These are phyloP conservation scores for Hydrozoanthus gracilis DNA, from an alignment of 92 coral and sea anemone species.

Conservation along the genomic window DNA sequence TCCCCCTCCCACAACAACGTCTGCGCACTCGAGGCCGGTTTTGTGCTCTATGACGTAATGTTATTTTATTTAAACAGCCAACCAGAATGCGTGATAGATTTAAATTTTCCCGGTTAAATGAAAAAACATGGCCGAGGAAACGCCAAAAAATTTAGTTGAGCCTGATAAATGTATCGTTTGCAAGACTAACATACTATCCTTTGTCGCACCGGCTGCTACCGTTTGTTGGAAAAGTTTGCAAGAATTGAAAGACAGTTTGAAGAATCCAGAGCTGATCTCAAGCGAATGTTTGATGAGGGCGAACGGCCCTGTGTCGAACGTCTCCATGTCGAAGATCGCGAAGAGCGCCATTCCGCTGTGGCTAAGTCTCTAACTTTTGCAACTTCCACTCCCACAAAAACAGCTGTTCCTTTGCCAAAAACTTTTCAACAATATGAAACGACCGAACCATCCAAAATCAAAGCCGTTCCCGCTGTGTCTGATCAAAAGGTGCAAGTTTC, in stretches of 20 bases:
- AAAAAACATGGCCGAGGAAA: neutral
- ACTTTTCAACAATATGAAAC: neutral
- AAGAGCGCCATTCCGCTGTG: conserved; percentile 26
- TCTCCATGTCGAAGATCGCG: neutral
- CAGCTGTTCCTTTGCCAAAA: conserved; percentile 8
- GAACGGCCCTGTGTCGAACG: conserved; percentile 35
- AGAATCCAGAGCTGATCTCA: conserved; percentile 24
- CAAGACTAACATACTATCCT: neutral
- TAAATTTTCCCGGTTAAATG: neutral
- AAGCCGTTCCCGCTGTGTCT: conserved; percentile 1
- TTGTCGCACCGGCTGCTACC: conserved; percentile 38
- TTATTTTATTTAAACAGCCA: no score
- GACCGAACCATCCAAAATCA: conserved; percentile 9
- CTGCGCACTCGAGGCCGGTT: neutral
- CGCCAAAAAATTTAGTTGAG: neutral
- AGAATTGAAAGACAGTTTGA: conserved; percentile 38
- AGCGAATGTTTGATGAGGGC: conserved; percentile 27
- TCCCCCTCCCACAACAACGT: neutral
- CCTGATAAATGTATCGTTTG: neutral
- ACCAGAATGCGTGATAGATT: no score
- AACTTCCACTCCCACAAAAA: conserved; percentile 39
- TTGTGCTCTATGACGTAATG: neutral
- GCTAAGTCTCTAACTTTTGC: conserved; percentile 32
- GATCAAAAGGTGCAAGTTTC: neutral
- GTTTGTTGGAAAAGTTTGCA: conserved; percentile 36